phyloP scores from a whole-genome alignment of 2,888 invertebrate genomes.

The Eupelmus urozonus region DNA sequence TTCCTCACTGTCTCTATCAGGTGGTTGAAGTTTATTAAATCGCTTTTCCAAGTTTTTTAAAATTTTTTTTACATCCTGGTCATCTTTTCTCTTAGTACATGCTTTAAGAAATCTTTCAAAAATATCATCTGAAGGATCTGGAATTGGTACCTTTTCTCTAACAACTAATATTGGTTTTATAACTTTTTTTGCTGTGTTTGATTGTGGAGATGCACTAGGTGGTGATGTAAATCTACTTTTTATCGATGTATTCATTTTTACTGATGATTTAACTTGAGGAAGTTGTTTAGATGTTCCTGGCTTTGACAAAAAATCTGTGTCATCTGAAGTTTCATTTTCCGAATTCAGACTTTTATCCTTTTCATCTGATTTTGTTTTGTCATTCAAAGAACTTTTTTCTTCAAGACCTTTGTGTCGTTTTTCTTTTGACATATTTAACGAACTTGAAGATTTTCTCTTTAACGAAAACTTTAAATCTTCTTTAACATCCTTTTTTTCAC shows the following conservation, averaged over 20 bases:
- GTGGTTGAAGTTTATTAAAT: slow-evolving; percentile 65
- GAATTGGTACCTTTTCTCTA: slow-evolving; percentile 63
- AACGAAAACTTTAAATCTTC: background rate
- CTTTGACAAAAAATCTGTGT: background rate
- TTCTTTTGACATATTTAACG: background rate
- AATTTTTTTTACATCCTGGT: slow-evolving; percentile 66
- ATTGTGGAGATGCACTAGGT: slow-evolving; percentile 9
- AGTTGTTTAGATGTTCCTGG: slow-evolving; percentile 17
- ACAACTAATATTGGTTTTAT: slow-evolving; percentile 65
- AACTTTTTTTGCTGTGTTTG: slow-evolving; percentile 9
- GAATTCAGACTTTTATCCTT: background rate
- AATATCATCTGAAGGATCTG: slow-evolving; percentile 62
- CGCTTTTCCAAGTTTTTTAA: slow-evolving; percentile 67
- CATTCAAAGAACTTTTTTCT: background rate
- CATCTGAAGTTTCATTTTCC: background rate
- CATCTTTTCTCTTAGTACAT: slow-evolving; percentile 66
- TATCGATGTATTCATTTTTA: background rate
- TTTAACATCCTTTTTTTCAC: too few relatives aligned
- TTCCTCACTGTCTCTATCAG: slow-evolving; percentile 61
- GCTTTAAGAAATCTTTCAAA: slow-evolving; percentile 69
- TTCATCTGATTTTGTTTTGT: background rate
- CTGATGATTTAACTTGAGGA: background rate
- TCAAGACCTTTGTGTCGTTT: background rate
- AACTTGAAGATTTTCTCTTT: slow-evolving; percentile 26
- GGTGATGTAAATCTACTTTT: background rate